Evolutionary conservation across 2,797 vertebrate genomes (phyloP).

Genomic region (Pipistrellus nathusii): DNA sequence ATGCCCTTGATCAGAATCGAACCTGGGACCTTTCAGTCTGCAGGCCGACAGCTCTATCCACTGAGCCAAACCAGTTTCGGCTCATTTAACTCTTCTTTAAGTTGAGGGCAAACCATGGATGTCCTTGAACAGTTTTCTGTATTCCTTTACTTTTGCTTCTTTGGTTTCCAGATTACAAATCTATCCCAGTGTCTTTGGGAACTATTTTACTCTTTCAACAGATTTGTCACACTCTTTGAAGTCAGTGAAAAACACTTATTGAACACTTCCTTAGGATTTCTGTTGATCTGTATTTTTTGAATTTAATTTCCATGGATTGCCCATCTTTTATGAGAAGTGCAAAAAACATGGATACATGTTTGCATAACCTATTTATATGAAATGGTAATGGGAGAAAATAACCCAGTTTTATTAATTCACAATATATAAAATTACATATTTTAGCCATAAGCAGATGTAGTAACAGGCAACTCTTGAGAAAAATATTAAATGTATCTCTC

Average conservation of each 20-base stretch:
- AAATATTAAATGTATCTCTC: constrained; percentile 15
- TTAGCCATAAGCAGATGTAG: not conserved
- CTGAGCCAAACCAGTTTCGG: too few relatives aligned
- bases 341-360: not conserved
- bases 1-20: too few relatives aligned
- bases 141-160: constrained; percentile 10
- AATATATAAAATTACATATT: constrained; percentile 8
- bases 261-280: constrained; percentile 16
- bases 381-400: constrained; percentile 32
- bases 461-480: not conserved
- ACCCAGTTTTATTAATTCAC: not conserved
- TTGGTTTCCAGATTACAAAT: not conserved
- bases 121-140: not conserved
- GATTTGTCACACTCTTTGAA: not conserved
- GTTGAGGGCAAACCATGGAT: not conserved
- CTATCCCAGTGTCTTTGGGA: not conserved
- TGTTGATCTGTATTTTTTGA: constrained; percentile 3
- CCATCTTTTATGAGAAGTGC: constrained; percentile 14
- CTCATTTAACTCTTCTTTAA: not conserved
- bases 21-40: too few relatives aligned
- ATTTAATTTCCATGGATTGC: constrained; percentile 6
- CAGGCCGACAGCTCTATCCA: too few relatives aligned
- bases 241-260: not conserved
- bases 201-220: not conserved
- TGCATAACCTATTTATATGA: constrained; percentile 36